Conservation (phyloP, 2,113 vertebrate species). For the Anhinga rufa region DNA sequence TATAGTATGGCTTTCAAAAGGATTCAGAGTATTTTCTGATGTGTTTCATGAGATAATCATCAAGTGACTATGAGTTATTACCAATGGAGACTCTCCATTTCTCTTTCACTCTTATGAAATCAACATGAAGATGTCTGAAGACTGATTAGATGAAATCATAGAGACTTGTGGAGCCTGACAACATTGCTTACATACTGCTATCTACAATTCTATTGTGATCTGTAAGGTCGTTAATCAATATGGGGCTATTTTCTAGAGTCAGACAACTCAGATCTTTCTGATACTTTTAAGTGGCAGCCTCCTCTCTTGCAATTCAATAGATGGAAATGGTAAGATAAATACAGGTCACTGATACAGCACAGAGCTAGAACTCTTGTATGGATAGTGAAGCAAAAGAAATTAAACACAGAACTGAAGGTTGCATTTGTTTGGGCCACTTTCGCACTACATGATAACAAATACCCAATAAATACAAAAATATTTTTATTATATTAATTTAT, state of each 20-base stretch:
- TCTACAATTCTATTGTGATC: neutral
- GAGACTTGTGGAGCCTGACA: neutral
- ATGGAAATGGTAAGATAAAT: neutral
- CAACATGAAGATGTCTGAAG: neutral
- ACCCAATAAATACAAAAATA: neutral
- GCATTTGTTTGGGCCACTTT: neutral
- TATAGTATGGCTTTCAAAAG: neutral
- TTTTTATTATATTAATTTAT: neutral
- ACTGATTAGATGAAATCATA: neutral
- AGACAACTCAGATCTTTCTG: neutral
- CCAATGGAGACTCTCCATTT: neutral
- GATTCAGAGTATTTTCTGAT: neutral
- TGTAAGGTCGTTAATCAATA: constrained; percentile 28
- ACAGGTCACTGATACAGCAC: neutral
- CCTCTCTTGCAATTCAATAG: neutral
- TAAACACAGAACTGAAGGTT: neutral
- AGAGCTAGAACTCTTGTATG: neutral
- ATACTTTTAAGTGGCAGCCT: neutral
- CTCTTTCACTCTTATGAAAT: constrained; percentile 10
- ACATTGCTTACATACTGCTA: neutral
- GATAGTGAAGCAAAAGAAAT: neutral
- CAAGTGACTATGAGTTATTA: neutral
- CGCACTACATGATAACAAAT: neutral
- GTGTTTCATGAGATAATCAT: neutral
- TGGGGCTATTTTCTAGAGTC: constrained; percentile 6